These are phyloP conservation scores for Bagarius yarrelli DNA, from an alignment of 2,113 vertebrate genomes.

Conservation along the genomic window DNA sequence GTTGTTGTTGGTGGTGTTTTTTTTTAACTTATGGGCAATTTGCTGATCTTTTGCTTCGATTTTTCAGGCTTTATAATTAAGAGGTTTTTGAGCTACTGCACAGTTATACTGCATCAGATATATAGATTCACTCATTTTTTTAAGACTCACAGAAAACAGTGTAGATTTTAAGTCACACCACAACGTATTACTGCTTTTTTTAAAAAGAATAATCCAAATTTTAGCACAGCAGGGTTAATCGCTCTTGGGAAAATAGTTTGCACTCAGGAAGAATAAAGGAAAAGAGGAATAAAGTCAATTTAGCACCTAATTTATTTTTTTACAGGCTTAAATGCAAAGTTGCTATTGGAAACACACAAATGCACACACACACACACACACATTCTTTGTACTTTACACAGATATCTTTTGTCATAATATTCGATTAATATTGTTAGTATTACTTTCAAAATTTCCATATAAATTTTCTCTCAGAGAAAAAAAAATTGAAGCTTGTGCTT, in stretches of 20 bases:
- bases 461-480: not conserved
- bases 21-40: constrained; percentile 2
- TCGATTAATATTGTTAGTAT: constrained; percentile 9
- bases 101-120: no score
- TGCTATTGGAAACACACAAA: not conserved
- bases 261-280: not conserved
- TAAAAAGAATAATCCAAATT: constrained; percentile 24
- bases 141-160: constrained; percentile 54
- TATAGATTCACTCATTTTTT: not conserved
- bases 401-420: constrained; percentile 2
- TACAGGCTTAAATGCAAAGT: not conserved
- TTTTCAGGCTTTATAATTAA: constrained; percentile 3
- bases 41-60: not conserved
- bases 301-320: not conserved
- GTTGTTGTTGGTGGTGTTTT: not conserved
- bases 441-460: not conserved
- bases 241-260: not conserved
- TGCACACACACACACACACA: not conserved
- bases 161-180: constrained; percentile 54
- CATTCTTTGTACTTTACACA: not conserved
- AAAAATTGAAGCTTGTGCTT: not conserved
- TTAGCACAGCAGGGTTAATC: not conserved
- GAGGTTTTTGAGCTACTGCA: not conserved
- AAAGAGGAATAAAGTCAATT: not conserved
- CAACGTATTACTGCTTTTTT: constrained; percentile 35